Evolutionary conservation across 2,888 invertebrate genomes (phyloP).

Genomic region (Amphipoea lucens): DNA sequence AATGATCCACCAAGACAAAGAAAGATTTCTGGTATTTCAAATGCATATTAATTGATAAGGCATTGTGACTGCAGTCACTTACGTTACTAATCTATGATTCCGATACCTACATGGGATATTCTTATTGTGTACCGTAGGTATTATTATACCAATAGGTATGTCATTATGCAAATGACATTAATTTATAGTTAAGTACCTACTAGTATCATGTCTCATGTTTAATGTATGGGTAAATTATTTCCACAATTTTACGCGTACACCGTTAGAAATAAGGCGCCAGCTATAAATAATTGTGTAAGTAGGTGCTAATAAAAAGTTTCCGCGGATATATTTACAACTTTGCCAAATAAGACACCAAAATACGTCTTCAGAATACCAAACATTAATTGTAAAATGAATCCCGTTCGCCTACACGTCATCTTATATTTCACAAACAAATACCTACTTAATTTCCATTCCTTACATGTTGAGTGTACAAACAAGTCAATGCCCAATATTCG

Average conservation of each 20-base stretch:
- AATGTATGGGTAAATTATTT: constrained; percentile 36
- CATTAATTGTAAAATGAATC: constrained; percentile 18
- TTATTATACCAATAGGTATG: constrained; percentile 20
- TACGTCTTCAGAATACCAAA: constrained; percentile 46
- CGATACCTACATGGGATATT: constrained; percentile 1
- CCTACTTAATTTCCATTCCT: constrained; percentile 15
- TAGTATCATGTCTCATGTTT: constrained; percentile 28
- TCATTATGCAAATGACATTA: constrained; percentile 40
- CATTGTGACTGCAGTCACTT: not conserved
- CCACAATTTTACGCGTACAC: constrained; percentile 28
- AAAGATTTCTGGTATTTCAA: not conserved
- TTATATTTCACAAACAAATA: constrained; percentile 13
- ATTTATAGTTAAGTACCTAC: constrained; percentile 32
- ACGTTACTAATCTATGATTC: not conserved
- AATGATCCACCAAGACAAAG: no score
- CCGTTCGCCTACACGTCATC: constrained; percentile 20
- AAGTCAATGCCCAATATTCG: not conserved
- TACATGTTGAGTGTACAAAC: constrained; percentile 14
- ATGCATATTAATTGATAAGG: not conserved
- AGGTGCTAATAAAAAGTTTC: constrained; percentile 13
- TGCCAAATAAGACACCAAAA: constrained; percentile 30
- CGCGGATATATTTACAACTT: constrained; percentile 38
- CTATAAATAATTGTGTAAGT: constrained; percentile 35
- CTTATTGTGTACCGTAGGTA: not conserved
- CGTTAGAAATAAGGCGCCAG: constrained; percentile 45